These are phyloP conservation scores for Xenopus tropicalis DNA, from an alignment of 2,113 vertebrate genomes.

Conservation along the genomic window DNA sequence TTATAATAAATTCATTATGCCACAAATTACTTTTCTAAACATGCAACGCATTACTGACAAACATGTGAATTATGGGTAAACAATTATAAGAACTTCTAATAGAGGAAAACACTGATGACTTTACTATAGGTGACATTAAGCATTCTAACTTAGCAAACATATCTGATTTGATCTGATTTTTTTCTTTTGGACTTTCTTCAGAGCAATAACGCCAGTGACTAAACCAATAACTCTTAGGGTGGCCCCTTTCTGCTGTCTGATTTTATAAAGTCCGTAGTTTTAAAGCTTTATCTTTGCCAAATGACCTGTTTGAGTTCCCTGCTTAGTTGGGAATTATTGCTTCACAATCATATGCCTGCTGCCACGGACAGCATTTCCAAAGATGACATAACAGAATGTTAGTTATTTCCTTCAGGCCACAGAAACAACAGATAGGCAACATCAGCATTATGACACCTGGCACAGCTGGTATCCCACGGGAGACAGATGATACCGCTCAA, in stretches of 20 bases:
- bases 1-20: too few relatives aligned
- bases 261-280: constrained; percentile 28
- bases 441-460: constrained; percentile 32
- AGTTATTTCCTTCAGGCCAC: constrained; percentile 36
- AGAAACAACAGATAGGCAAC: constrained; percentile 29
- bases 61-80: too few relatives aligned
- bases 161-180: too few relatives aligned
- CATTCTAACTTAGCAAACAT: too few relatives aligned
- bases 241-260: constrained; percentile 41
- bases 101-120: too few relatives aligned
- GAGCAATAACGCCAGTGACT: background rate
- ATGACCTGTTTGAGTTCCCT: constrained; percentile 27
- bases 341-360: constrained; percentile 26
- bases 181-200: too few relatives aligned
- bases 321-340: constrained; percentile 36
- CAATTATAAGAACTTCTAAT: too few relatives aligned
- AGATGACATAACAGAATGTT: constrained; percentile 31
- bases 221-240: background rate
- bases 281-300: constrained; percentile 37
- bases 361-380: constrained; percentile 17
- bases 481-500: constrained; percentile 17
- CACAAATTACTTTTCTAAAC: too few relatives aligned
- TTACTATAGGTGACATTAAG: too few relatives aligned
- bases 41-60: too few relatives aligned
- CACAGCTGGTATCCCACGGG: constrained; percentile 23